Base-by-base conservation (phyloP, 2,113 vertebrate genomes). In the Mionectes macconnelli region DNA sequence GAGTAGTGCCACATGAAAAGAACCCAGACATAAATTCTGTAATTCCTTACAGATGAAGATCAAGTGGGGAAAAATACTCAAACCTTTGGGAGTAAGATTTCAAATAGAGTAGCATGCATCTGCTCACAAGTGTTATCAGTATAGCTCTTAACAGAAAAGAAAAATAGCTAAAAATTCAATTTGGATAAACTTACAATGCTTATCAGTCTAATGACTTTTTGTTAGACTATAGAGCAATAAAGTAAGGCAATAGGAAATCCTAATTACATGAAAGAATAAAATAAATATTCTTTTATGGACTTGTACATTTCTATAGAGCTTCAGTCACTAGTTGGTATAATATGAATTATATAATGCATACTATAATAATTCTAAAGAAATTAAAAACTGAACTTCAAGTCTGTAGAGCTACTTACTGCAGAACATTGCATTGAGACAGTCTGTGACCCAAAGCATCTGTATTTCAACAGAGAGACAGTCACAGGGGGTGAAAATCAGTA, bases 1-100 rank as follows among this genome's bases (percentile, higher is more conserved):
- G 95, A 97, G 72, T 62, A 82, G 44, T 90, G 72, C 89, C 93
- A 97, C 96, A 97, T 94, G 95, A 96, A 97, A 98, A 92, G 84
- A 84, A 97, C 68, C 28, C 49, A 97, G 93, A n/a, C 93, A 97
- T 93, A 97, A 97, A 96, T 94, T 97, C 95, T 92, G 47, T 80
- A 91, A 95, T 96, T 91, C 77, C 66, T 96, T 96, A 76, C 64
- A 98, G 84, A 96, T 91, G 60, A 98, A 97, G 96, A 97, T 81
- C 47, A 96, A 96, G 52, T 64, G 28, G 59, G 59, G 82, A 93
- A 66, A 86, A 93, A 84, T 35, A 86, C 50, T 80, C 45, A 63
- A 63, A 39, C 14, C 50, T 81, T 96, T 90, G 90, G 80, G n/a
- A 92, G 31, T 22, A 94, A 63, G 23, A 52, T 91, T 84, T 47